Base-by-base conservation (phyloP, 2,797 vertebrate species). In the Parotocinclus haroldoi region DNA sequence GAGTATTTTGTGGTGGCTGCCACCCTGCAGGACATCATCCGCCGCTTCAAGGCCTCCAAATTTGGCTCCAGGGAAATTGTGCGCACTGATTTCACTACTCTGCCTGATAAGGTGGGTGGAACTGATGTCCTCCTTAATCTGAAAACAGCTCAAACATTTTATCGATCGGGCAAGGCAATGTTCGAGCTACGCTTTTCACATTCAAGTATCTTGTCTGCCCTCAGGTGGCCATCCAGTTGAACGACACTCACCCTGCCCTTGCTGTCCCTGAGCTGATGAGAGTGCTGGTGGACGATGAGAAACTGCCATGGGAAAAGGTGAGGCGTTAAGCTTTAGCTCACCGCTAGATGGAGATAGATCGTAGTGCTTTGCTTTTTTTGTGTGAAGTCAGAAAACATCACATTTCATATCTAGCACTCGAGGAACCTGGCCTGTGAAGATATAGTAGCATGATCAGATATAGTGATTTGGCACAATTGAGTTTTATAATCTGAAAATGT, bases 1-100 rank as follows among this genome's bases (percentile, higher is more conserved):
- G 96, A 99, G 75, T 98, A 98, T 87, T 98, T 99, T 50, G 96
- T 98, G 81, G 97, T 99, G 75, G 95, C 96, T 10, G 96, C 96
- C 72, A 98, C 96, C 40, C 92, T 98, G 37, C 97, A 99, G 81
- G 96, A 99, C 86, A 96, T 98, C 86, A 89, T 99, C 76, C 93
- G 95, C 1, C 93, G 95, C 70, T 99, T 98, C 85, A 99, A 98
- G 86, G 93, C 94, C 66, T 99, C 96, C 74, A 98, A 97, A 79
- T 99, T 99, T 3, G 96, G 97, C 83, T 95, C 93, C 79, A 90
- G 90, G 69, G 96, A 99, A 71, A 88, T 95, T 8, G 90, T 92
- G 82, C 93, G 96, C 74, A 97, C 95, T 0, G 92, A 92, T 81
- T 98, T 99, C 72, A 91, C 81, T 77, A 87, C 89, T 8, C 93